Evolutionary conservation across 2,888 invertebrate species (phyloP), one percentile per base, ranked within the genome.

Genomic region (Chironomus riparius): DNA sequence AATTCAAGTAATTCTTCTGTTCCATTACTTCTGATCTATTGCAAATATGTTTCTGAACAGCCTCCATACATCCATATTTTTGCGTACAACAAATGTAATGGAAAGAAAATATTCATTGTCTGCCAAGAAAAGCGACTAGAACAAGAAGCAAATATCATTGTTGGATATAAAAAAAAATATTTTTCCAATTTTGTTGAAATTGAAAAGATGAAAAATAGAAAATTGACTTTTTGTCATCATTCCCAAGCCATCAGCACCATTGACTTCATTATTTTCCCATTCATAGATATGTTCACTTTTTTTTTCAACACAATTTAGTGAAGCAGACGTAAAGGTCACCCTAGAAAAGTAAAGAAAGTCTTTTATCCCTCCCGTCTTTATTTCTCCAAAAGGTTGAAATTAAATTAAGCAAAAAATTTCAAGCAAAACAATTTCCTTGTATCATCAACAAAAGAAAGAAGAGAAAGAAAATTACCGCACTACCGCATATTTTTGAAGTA

Each of bases 391-490:
- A 24, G 72, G 61, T 71, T 50, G 71, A 71, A 71, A 71, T 71
- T 71, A 71, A 71, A 71, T 71, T 71, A 73, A 73, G 65, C 69
- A 69, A 69, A 69, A 69, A 69, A 69, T 38, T 38, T 73, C 73
- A 73, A 65, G 22, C 38, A 73, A 62, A 18, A 48, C 48, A 38
- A 69, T 69, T 69, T 69, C 28, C 15, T 47, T 38, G 15, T 56
- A 18, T 38, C 15, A 47, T 22, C 18, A 65, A 38, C 21, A 50
- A 50, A n/a, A 28, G 2, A 10, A 12, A n/a, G 2, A 24, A 22
- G 24, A 70, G n/a, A 56, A 56, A n/a, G 56, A 50, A 50, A 71
- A 24, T 65, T 13, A 22, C 21, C 65, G 65, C 56, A 56, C 56
- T 24, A 21, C 21, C 56, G 56, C 56, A 56, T 50, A 15, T 50